Conservation (phyloP, 1,140 invertebrate species). For the Laodelphax striatellus region DNA sequence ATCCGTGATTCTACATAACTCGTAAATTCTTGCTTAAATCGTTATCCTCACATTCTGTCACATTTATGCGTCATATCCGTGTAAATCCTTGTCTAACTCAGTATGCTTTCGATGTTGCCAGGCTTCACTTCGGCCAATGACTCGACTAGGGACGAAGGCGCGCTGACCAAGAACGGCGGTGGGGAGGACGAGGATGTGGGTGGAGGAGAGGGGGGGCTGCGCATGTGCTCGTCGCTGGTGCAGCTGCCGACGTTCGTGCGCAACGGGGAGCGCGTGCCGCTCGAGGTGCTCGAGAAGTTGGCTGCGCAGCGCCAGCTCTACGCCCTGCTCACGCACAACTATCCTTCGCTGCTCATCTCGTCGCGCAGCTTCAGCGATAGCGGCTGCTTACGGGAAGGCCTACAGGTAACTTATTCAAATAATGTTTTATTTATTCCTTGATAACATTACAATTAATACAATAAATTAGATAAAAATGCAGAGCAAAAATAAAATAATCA, state of each 20-base stretch:
- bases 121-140: background rate
- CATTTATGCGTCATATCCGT: no score
- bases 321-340: conserved; percentile 48
- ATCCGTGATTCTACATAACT: no score
- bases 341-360: conserved; percentile 56
- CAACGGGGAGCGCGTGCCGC: conserved; percentile 48
- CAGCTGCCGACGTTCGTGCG: conserved; percentile 71
- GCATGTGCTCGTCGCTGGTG: conserved; percentile 56
- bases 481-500: no score
- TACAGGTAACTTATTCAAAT: background rate
- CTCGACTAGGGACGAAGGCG: background rate
- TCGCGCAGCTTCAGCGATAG: conserved; percentile 61
- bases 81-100: no score
- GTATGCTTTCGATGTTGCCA: no score
- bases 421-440: no score
- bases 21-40: no score
- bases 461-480: no score
- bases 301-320: conserved; percentile 51
- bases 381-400: conserved; percentile 33
- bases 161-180: background rate
- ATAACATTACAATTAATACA: no score
- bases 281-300: conserved; percentile 50
- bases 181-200: background rate
- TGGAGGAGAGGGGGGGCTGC: background rate
- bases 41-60: no score